Conservation (phyloP, 2,113 vertebrate species). For the Microtus richardsoni region DNA sequence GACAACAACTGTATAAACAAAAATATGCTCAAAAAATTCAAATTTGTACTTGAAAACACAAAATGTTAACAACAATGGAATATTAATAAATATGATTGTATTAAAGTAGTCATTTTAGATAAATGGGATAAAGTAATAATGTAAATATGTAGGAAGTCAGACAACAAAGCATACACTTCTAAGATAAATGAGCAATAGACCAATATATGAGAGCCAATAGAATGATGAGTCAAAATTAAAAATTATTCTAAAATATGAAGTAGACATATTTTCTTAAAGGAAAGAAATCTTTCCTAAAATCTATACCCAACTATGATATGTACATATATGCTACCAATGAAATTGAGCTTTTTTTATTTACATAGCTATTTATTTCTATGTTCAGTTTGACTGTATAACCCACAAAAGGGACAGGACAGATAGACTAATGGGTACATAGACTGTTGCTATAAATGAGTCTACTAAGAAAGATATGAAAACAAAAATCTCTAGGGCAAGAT, state of each 20-base stretch:
- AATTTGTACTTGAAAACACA: not conserved
- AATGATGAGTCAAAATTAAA: slow-evolving; percentile 32
- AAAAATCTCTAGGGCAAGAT: not conserved
- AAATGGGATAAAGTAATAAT: not conserved
- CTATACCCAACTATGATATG: not conserved
- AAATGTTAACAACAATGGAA: not conserved
- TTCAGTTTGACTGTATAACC: not conserved
- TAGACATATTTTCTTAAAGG: not conserved
- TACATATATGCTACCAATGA: not conserved
- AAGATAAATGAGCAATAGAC: not conserved
- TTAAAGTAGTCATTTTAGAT: not conserved
- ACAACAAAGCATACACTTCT: not conserved
- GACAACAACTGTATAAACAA: not conserved
- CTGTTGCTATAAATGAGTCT: not conserved
- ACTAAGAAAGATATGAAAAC: not conserved
- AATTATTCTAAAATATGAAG: slow-evolving; percentile 28
- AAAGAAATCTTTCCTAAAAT: not conserved
- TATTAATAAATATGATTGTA: not conserved
- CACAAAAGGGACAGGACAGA: not conserved
- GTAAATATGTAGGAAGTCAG: not conserved
- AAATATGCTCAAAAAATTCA: slow-evolving; percentile 16
- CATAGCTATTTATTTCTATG: not conserved
- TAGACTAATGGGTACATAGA: not conserved
- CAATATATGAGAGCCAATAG: not conserved
- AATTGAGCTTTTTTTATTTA: not conserved